A percentile compares a stretch with the other conserved stretches of the same genome.
Conservation (phyloP, 2,113 vertebrate species). For the Nycticebus coucang region DNA sequence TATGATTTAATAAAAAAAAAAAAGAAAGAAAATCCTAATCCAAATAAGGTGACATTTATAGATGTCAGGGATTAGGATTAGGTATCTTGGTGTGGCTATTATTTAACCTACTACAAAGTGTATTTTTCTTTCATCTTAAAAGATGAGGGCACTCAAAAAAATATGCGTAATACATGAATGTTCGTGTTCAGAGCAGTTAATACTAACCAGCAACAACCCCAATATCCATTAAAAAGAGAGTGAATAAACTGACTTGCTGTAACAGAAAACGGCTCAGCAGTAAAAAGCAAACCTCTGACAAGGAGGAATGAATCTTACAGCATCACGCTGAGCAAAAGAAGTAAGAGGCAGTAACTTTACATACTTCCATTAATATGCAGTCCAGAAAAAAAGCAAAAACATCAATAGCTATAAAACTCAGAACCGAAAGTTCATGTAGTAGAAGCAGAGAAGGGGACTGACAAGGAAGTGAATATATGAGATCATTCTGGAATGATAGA, state of each 20-base stretch:
- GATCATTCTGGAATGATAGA: not conserved
- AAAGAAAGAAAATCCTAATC: not conserved
- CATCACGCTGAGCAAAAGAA: not conserved
- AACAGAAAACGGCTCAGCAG: not conserved
- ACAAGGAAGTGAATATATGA: not conserved
- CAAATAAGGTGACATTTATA: not conserved
- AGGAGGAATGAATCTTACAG: not conserved
- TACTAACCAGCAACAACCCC: not conserved
- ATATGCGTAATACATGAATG: not conserved
- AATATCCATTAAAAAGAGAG: not conserved
- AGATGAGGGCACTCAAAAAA: not conserved
- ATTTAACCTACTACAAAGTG: not conserved
- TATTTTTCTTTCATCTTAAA: not conserved
- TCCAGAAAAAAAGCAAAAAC: not conserved
- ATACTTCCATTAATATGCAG: not conserved
- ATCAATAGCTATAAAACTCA: not conserved
- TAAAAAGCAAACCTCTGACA: not conserved
- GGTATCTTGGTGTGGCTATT: not conserved
- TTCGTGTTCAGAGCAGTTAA: not conserved
- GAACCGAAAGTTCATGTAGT: not conserved
- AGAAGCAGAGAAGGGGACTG: not conserved
- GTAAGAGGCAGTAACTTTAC: not conserved
- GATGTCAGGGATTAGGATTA: not conserved
- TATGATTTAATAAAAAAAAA: no score
- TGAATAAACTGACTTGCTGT: not conserved